These are phyloP conservation scores for Festucalex cinctus DNA, from an alignment of 2,113 vertebrate genomes.

Conservation along the genomic window DNA sequence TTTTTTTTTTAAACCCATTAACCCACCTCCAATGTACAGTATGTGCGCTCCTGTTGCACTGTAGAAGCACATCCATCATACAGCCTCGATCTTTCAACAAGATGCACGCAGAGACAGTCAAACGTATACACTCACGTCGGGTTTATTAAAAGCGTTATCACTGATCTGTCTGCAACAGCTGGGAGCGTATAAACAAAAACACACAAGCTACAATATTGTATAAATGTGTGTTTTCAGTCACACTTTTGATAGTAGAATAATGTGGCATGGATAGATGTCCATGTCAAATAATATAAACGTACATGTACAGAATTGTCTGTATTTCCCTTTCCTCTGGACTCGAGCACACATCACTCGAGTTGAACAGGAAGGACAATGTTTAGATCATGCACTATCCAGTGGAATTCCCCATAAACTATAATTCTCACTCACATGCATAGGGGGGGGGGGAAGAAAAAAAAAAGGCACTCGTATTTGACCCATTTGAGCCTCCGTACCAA, in stretches of 20 bases:
- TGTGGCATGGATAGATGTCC: not conserved
- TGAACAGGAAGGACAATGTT: slow-evolving; percentile 57
- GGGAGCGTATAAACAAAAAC: not conserved
- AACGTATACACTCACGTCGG: slow-evolving; percentile 27
- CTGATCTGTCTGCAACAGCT: slow-evolving; percentile 48
- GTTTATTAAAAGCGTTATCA: slow-evolving; percentile 60
- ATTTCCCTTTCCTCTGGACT: slow-evolving; percentile 42
- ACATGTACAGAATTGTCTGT: slow-evolving; percentile 42
- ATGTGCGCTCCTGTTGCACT: slow-evolving; percentile 14
- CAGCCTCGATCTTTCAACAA: slow-evolving; percentile 41
- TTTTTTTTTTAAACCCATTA: slow-evolving; percentile 16
- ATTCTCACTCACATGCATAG: not conserved
- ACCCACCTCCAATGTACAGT: slow-evolving; percentile 20
- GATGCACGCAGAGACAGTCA: slow-evolving; percentile 25
- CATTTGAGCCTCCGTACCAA: slow-evolving; percentile 23
- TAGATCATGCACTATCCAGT: slow-evolving; percentile 42
- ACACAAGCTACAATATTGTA: not conserved
- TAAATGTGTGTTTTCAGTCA: not conserved
- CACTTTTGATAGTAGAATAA: slow-evolving; percentile 14
- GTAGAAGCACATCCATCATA: slow-evolving; percentile 58
- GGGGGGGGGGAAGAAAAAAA: not conserved
- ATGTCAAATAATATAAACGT: slow-evolving; percentile 4
- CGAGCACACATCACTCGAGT: slow-evolving; percentile 27
- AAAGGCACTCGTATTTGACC: slow-evolving; percentile 27
- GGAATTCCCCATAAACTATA: slow-evolving; percentile 49